Evolutionary conservation across 2,797 vertebrate species (phyloP), one percentile per base, ranked within the genome.

Genomic region (Thunnus albacares): DNA sequence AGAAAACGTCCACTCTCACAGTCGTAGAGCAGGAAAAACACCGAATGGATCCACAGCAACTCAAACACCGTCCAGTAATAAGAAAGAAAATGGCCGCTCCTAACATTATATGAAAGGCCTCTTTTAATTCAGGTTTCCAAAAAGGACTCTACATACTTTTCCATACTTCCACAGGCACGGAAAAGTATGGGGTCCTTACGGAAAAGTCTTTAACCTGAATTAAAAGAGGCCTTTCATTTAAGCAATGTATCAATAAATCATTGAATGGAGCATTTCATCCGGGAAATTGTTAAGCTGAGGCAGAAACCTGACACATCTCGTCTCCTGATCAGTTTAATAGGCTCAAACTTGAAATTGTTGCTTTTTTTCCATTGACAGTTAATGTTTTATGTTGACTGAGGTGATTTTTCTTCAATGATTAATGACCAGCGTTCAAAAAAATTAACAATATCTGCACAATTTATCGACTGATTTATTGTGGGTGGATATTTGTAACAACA

Each of bases 111-210:
- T 91, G 76, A 93, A 90, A 88, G 83, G 61, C 80, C 68, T 75
- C 89, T 57, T 72, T 88, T 88, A 86, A 81, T 82, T 72, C 75
- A 84, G 56, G 75, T 81, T 91, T 89, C 81, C 84, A 71, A 77
- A 76, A 71, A 73, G 52, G 63, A 63, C 49, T 22, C 51, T 33
- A 33, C 14, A 65, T 24, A 22, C 78, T 82, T 88, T 86, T 84
- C 79, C 83, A 77, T 59, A 71, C 69, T 75, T 82, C 79, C 74
- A 75, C 73, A 83, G 9, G 63, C 72, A 60, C 71, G 85, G 85
- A 88, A 87, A 89, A 77, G 61, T 72, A 69, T 69, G 73, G 66
- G 12, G 14, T 65, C 66, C 52, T 60, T 68, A 47, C 58, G 52
- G 75, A 70, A 82, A 30, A 81, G 47, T 61, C 49, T 18, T 61